Evolutionary conservation across 2,113 vertebrate species (phyloP).

Genomic region (Caracal caracal): DNA sequence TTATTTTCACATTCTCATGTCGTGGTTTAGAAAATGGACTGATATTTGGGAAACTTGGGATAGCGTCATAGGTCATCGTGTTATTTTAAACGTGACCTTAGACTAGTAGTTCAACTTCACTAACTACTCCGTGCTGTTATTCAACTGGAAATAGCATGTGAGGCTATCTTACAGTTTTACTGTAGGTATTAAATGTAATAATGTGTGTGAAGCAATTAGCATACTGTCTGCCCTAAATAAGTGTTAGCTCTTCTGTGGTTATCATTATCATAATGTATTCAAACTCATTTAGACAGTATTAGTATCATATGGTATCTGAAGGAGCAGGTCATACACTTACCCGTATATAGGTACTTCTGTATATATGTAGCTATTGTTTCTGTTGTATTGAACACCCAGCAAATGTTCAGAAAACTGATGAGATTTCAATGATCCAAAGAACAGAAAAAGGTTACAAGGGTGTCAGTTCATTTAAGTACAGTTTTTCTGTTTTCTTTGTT

Average conservation of each 20-base stretch:
- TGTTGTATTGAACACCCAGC: background rate
- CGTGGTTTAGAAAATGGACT: background rate
- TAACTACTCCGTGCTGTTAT: background rate
- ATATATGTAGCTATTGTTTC: background rate
- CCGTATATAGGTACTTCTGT: background rate
- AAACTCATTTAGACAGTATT: background rate
- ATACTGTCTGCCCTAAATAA: background rate
- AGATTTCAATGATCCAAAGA: background rate
- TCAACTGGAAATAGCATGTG: background rate
- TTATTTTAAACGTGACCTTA: background rate
- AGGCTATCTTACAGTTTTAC: background rate
- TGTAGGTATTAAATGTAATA: background rate
- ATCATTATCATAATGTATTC: background rate
- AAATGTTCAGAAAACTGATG: background rate
- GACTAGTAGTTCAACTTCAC: background rate
- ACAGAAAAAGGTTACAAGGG: background rate
- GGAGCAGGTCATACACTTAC: background rate
- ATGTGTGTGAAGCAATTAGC: background rate
- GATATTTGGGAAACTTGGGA: background rate
- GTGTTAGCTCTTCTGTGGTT: background rate
- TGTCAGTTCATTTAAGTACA: background rate
- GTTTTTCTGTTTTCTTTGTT: background rate
- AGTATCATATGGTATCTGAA: background rate
- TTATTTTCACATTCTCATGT: background rate
- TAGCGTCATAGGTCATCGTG: no score